Conservation (phyloP, 1,140 invertebrate species). For the Trichonephila clavipes region DNA sequence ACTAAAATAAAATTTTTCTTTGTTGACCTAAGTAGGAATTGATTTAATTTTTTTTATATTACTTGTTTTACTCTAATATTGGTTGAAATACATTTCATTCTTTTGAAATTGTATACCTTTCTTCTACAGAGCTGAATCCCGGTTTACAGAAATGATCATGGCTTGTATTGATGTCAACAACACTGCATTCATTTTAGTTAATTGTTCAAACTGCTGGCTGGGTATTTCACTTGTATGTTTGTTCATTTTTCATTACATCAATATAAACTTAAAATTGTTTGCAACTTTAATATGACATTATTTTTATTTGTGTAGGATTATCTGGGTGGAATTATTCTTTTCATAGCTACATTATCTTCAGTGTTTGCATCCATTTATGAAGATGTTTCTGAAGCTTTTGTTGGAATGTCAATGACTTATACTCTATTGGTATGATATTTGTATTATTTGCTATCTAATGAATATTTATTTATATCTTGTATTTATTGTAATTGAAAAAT, state of each 20-base stretch:
- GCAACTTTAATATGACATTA: not conserved
- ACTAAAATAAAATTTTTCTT: no score
- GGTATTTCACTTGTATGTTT: conserved; percentile 87
- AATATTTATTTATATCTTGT: no score
- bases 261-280: not conserved
- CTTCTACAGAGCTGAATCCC: conserved; percentile 76
- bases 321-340: conserved; percentile 88
- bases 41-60: no score
- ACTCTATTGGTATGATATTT: conserved; percentile 84
- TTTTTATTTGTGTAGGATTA: conserved; percentile 85
- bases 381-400: conserved; percentile 80
- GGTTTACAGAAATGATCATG: conserved; percentile 85
- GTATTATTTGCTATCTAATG: no score
- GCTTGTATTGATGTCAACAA: conserved; percentile 87
- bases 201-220: conserved; percentile 90
- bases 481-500: no score
- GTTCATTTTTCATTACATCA: not conserved
- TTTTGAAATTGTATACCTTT: not conserved
- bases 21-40: no score
- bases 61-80: no score
- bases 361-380: conserved; percentile 79
- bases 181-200: conserved; percentile 88
- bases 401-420: conserved; percentile 87
- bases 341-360: conserved; percentile 86
- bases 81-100: not conserved